Conservation (phyloP, 92 coral and sea anemone species). For the Bergia puertoricense region DNA sequence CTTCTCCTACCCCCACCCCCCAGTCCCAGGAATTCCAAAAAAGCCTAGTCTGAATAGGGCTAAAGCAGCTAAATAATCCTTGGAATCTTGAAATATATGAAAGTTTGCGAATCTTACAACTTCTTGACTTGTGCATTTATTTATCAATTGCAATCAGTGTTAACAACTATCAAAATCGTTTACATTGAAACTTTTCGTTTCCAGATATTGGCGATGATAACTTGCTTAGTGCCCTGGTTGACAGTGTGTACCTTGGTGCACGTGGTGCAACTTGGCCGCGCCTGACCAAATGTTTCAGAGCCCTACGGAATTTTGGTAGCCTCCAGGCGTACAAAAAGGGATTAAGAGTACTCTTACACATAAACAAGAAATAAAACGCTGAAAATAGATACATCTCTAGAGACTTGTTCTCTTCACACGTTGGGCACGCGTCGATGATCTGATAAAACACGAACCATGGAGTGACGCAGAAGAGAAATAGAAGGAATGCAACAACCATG, state of each 20-base stretch:
- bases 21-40: no score
- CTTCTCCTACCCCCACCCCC: no score
- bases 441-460: constrained; percentile 87
- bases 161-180: no score
- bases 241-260: constrained; percentile 4
- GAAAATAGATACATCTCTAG: constrained; percentile 72
- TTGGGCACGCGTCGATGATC: constrained; percentile 73
- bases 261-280: constrained; percentile 11
- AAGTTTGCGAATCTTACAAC: no score
- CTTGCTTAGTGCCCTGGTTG: neutral
- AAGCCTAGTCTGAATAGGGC: no score
- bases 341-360: constrained; percentile 69
- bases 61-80: no score
- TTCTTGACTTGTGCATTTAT: no score
- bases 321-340: constrained; percentile 86
- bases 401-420: constrained; percentile 64
- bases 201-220: neutral
- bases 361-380: constrained; percentile 66
- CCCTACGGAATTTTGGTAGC: constrained; percentile 63
- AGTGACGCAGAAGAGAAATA: constrained; percentile 67
- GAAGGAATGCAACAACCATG: constrained; percentile 49
- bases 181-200: neutral
- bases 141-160: no score
- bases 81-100: no score
- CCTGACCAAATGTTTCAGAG: constrained; percentile 44